phyloP scores from a whole-genome alignment of 2,113 vertebrate genomes.

The Lophura nycthemera region DNA sequence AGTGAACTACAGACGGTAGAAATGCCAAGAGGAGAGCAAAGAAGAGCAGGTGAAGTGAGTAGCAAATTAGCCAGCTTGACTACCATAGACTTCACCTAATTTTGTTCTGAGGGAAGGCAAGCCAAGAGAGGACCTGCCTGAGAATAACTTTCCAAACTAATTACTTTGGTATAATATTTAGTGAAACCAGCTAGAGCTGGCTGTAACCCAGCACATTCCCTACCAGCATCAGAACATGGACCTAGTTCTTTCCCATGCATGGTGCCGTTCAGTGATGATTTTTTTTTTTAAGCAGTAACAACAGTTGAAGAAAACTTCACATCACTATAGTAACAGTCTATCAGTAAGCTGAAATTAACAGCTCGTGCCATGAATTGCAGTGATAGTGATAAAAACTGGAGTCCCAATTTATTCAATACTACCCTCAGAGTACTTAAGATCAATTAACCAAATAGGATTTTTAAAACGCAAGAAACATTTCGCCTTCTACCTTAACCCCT shows the following conservation, averaged over 20 bases:
- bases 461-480: background rate
- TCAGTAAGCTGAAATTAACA: background rate
- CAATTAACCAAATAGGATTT: background rate
- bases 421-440: background rate
- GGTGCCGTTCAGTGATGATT: background rate
- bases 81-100: background rate
- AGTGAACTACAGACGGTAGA: background rate
- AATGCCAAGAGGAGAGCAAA: rapidly evolving
- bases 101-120: background rate
- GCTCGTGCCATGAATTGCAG: background rate
- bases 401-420: background rate
- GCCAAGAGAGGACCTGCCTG: background rate
- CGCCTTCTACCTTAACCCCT: background rate
- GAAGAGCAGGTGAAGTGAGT: background rate
- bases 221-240: background rate
- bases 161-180: background rate
- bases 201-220: background rate
- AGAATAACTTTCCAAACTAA: background rate
- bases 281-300: background rate
- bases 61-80: background rate
- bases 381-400: background rate
- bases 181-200: background rate
- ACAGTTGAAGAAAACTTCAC: rapidly evolving
- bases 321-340: background rate
- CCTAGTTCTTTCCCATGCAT: background rate